phyloP scores from a whole-genome alignment of 2,113 vertebrate genomes.

The Neofelis nebulosa region DNA sequence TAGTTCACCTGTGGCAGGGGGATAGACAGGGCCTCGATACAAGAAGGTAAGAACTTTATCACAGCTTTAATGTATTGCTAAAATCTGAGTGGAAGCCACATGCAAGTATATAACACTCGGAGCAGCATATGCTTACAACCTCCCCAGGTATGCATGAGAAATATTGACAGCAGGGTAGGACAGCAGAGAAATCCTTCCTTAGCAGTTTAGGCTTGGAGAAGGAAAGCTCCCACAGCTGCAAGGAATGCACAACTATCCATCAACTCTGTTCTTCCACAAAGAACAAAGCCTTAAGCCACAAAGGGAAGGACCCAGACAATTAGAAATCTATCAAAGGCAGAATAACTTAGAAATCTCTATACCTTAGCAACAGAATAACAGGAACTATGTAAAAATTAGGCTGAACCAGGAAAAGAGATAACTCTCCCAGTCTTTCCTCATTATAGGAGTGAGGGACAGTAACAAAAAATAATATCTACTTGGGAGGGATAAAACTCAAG shows the following conservation, averaged over 20 bases:
- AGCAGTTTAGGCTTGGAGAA: neutral
- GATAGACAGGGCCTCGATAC: neutral
- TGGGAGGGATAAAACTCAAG: neutral
- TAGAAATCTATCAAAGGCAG: neutral
- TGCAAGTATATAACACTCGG: neutral
- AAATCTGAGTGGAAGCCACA: neutral
- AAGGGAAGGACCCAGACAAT: neutral
- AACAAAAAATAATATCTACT: neutral
- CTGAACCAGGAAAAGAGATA: neutral
- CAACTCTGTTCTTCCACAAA: neutral
- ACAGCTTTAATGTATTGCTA: neutral
- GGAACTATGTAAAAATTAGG: neutral
- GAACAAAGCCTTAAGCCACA: neutral
- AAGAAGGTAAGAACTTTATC: neutral
- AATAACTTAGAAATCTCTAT: neutral
- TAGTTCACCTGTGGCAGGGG: neutral
- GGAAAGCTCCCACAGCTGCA: neutral
- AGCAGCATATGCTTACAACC: neutral
- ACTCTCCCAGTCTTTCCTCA: neutral
- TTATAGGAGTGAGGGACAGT: neutral
- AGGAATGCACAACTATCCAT: neutral
- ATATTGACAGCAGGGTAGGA: neutral
- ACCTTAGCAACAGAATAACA: neutral
- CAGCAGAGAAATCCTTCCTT: neutral
- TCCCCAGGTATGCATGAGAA: neutral